phyloP scores from a whole-genome alignment of 2,888 invertebrate genomes.

The Drosophila emarginata region DNA sequence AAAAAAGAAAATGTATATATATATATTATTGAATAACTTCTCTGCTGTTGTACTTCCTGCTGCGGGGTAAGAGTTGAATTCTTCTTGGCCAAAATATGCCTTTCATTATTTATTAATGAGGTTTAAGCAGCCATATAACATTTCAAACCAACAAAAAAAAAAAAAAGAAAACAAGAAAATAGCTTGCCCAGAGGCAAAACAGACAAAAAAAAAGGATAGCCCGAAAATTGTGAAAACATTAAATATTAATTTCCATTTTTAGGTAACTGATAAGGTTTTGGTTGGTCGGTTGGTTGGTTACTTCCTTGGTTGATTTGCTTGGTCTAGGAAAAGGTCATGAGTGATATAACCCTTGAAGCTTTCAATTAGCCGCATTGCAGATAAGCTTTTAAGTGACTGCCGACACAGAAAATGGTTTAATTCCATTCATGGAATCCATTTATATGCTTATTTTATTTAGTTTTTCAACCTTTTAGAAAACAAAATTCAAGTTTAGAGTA shows the following conservation, averaged over 20 bases:
- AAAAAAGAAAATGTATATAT: neutral
- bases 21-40: conserved; percentile 43
- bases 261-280: conserved; percentile 61
- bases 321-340: conserved; percentile 6
- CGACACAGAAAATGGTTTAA: neutral
- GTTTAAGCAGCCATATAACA: conserved; percentile 76
- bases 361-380: conserved; percentile 47
- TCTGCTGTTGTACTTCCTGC: neutral
- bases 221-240: conserved; percentile 67
- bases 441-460: neutral
- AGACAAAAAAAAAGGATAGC: neutral
- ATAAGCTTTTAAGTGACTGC: conserved; percentile 43
- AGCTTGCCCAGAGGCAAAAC: neutral
- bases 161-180: conserved; percentile 18
- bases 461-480: neutral
- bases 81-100: conserved; percentile 47
- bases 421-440: neutral
- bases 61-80: conserved; percentile 12
- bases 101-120: conserved; percentile 77
- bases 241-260: conserved; percentile 76
- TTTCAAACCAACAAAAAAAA: conserved; percentile 49
- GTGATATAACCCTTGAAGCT: conserved; percentile 12
- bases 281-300: conserved; percentile 1
- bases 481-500: neutral
- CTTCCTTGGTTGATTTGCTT: neutral